phyloP scores from a whole-genome alignment of 2,113 vertebrate species.

The Saguinus imperator region DNA sequence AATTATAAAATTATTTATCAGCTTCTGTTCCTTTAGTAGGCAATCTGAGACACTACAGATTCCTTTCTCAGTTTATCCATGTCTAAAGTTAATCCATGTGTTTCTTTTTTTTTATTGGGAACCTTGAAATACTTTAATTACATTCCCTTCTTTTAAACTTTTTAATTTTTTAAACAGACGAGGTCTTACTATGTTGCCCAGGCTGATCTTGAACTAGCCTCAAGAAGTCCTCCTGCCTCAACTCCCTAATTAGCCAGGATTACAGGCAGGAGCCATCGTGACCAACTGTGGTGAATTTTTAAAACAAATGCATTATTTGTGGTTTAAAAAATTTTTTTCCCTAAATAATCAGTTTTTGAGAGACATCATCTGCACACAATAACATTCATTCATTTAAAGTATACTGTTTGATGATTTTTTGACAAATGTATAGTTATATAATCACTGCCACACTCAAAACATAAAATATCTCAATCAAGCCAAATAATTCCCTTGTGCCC shows the following conservation, averaged over 20 bases:
- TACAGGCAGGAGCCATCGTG: too few relatives aligned
- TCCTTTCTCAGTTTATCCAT: conserved; percentile 43
- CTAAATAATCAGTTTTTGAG: background rate
- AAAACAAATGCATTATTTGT: background rate
- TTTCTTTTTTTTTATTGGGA: conserved; percentile 7
- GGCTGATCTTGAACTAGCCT: too few relatives aligned
- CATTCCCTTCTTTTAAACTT: background rate
- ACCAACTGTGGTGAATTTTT: background rate
- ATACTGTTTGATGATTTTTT: background rate
- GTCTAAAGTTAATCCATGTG: conserved; percentile 37
- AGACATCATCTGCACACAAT: background rate
- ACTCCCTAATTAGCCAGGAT: too few relatives aligned
- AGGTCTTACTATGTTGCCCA: too few relatives aligned
- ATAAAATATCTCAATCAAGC: background rate
- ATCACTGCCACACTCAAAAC: background rate
- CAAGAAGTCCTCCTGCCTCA: too few relatives aligned
- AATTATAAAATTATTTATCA: background rate
- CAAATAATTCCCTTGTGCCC: background rate
- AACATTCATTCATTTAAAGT: background rate
- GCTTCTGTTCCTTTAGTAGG: background rate
- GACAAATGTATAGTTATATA: background rate
- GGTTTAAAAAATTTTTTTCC: background rate
- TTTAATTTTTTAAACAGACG: background rate
- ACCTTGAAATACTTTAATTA: conserved; percentile 45
- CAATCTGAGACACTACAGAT: background rate